phyloP scores from a whole-genome alignment of 2,113 vertebrate species.

The Eulemur rufifrons region DNA sequence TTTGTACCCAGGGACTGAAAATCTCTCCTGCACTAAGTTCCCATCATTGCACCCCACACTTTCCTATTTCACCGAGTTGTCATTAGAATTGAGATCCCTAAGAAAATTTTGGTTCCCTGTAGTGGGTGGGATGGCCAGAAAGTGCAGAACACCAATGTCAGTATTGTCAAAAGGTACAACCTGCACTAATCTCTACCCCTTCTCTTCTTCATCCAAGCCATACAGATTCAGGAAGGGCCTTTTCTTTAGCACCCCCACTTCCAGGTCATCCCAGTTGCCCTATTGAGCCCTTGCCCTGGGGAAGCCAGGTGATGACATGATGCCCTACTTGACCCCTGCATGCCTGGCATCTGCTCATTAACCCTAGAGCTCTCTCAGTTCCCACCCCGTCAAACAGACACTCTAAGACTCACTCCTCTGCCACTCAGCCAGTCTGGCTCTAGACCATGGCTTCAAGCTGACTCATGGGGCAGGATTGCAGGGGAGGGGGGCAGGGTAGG shows the following conservation, averaged over 20 bases:
- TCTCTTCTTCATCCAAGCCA: conserved; percentile 14
- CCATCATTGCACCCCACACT: not conserved
- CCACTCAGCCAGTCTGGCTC: conserved; percentile 64
- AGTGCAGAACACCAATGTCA: conserved; percentile 5
- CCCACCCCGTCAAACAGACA: conserved; percentile 35
- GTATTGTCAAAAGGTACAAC: not conserved
- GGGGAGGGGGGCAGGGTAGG: not conserved
- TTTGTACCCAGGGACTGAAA: not conserved
- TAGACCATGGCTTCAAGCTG: conserved; percentile 75
- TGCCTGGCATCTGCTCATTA: conserved; percentile 69
- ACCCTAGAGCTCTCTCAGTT: conserved; percentile 39
- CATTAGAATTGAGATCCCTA: conserved; percentile 37
- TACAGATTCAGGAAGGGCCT: conserved; percentile 52
- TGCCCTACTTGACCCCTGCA: conserved; percentile 63
- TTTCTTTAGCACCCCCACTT: conserved; percentile 33
- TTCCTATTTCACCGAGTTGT: conserved; percentile 25
- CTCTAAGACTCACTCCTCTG: conserved; percentile 47
- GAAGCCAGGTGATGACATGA: conserved; percentile 65
- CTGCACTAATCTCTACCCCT: not conserved
- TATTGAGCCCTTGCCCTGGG: conserved; percentile 12
- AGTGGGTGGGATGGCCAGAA: not conserved
- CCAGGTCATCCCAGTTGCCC: conserved; percentile 32
- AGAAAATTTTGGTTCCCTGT: conserved; percentile 36
- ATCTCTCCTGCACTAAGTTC: not conserved
- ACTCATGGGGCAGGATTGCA: conserved; percentile 74